Evolutionary conservation across 2,888 invertebrate genomes (phyloP), one percentile per base, ranked within the genome.

Genomic region (Drosophila kanekoi): DNA sequence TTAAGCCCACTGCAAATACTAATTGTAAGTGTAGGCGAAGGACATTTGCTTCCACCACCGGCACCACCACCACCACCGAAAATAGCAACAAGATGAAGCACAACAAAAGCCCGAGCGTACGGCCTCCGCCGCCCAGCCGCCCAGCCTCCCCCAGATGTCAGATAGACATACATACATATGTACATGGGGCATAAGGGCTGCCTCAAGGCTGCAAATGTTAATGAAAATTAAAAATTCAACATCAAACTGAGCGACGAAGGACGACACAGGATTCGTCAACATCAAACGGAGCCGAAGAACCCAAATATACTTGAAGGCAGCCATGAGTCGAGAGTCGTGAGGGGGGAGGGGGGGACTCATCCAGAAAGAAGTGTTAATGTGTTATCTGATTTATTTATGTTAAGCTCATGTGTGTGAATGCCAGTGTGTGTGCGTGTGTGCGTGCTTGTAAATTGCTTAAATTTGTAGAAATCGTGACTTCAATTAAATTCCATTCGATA

Each of bases 401-500:
- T 72, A 81, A 81, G 75, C 79, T 72, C 59, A 66, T 65, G 49
- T 58, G 57, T 65, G 58, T 47, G 41, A 16, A 6, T 16, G 23
- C 1, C 32, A 23, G 23, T 53, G 18, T 49, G 35, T 35, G 51
- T 47, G 32, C n/a, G 51, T 28, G 59, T 58, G 48, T 57, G 54
- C 32, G 41, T 60, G 57, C 48, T 44, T 72, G 68, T 54, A 72
- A 80, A 83, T 80, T 88, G 75, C 84, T 83, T 86, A 89, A 88
- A 88, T 89, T 77, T 81, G 79, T 77, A 79, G 62, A 84, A 89
- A 90, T 89, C 91, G 90, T 91, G 91, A 91, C 90, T 92, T 90
- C 92, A 92, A 92, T 92, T 92, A 92, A 92, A 92, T 92, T 92
- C 92, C 91, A 89, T 91, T 91, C 90, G 91, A 92, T 91, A 91